Conservation (phyloP, 2,888 invertebrate genomes). For the Seira musarum region DNA sequence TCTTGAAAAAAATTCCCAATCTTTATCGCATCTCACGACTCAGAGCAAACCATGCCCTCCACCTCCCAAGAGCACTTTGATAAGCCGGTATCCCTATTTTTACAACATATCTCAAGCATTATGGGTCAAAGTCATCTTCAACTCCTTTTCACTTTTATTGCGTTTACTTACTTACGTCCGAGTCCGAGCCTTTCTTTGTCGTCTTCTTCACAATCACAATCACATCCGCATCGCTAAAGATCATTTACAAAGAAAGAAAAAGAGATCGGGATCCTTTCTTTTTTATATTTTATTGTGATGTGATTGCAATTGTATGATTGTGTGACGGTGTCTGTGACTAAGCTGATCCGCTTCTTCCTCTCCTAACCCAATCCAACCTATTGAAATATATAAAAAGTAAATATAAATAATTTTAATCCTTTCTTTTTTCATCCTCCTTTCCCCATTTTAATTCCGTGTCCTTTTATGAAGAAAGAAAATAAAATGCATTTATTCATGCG, state of each 20-base stretch:
- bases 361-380: too few species aligned
- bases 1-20: background rate
- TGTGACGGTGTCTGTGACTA: too few species aligned
- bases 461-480: background rate
- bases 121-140: background rate
- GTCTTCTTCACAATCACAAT: too few species aligned
- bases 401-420: background rate
- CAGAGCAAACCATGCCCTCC: background rate
- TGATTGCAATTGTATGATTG: too few species aligned
- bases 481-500: background rate
- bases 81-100: too few species aligned
- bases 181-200: too few species aligned
- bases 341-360: background rate
- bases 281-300: background rate
- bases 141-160: background rate
- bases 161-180: too few species aligned
- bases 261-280: too few species aligned
- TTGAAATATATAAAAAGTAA: too few species aligned
- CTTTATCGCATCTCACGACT: background rate
- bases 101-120: background rate
- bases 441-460: background rate
- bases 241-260: too few species aligned
- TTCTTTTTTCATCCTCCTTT: background rate
- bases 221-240: background rate
- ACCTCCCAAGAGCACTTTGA: background rate